Percentiles rank a stretch among this genome's conserved stretches.
phyloP scores from a whole-genome alignment of 2,113 vertebrate genomes.

The Sardina pilchardus region DNA sequence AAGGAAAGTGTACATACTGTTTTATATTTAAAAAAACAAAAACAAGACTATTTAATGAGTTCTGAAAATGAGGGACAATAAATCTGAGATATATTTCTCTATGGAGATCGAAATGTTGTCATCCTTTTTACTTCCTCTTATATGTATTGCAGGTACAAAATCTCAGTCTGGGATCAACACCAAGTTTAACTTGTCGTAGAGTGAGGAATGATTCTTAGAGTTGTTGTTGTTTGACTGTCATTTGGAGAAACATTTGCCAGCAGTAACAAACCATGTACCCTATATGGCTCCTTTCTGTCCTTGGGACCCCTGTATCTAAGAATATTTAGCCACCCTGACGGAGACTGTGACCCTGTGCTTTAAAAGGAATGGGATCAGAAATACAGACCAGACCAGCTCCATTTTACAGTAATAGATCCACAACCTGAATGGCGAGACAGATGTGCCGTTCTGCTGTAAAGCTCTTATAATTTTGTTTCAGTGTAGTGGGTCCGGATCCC shows the following conservation, averaged over 20 bases:
- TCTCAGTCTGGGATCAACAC: not conserved
- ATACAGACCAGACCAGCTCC: too few species aligned
- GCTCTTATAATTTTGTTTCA: too few species aligned
- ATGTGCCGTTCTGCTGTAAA: too few species aligned
- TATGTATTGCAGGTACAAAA: not conserved
- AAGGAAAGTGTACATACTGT: constrained; percentile 64
- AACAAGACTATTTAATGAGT: constrained; percentile 44
- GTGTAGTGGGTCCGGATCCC: too few species aligned
- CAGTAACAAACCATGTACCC: not conserved
- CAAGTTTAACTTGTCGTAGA: not conserved
- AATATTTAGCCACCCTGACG: too few species aligned
- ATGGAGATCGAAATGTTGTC: constrained; percentile 45
- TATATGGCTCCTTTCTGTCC: not conserved
- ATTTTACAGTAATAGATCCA: too few species aligned
- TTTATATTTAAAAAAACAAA: constrained; percentile 57
- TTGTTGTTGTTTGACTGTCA: not conserved
- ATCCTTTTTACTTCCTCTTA: not conserved
- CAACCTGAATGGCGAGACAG: too few species aligned
- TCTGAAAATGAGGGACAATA: constrained; percentile 62
- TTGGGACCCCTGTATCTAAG: not conserved
- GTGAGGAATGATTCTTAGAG: not conserved
- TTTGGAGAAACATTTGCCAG: not conserved
- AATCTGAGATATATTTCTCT: constrained; percentile 70
- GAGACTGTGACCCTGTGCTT: too few species aligned
- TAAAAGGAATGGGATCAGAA: too few species aligned